Base-by-base conservation (phyloP, 2,113 vertebrate species). In the Lagopus muta region DNA sequence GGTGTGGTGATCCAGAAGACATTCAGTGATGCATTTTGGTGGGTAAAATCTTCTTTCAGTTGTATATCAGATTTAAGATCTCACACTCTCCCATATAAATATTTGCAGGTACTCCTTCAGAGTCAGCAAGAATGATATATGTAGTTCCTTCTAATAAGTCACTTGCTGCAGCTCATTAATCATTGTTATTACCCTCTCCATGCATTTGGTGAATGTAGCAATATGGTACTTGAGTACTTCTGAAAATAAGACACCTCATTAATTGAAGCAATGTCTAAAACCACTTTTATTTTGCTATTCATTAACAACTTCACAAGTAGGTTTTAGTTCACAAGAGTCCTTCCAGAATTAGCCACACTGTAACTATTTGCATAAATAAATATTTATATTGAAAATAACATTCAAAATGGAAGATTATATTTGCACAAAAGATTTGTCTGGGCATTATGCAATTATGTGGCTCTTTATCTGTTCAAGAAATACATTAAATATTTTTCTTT, bases 141-240 rank as follows among this genome's bases (percentile, higher is more conserved):
- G 89, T 95, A 89, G 60, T 93, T 92, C 25, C 67, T 92, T 80
- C 84, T 91, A 82, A 70, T 77, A 94, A 91, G 81, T 77, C 42
- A 81, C 43, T 84, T 80, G 19, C 60, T 90, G 55, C 78, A 92
- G 70, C 74, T 94, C 87, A 80, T 92, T 89, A 94, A 83, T 93
- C 82, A 83, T 22, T 86, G 74, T 88, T 92, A 93, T 89, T 94
- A 85, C 36, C 34, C 67, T 87, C 60, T 89, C 55, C 66, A 42
- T 82, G 74, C 32, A 38, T 87, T 92, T 85, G 50, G 45, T 82
- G 71, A 91, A 82, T 67, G 50, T 34, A 88, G 71, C 67, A 95
- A 85, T 93, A 91, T 27, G 30, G 28, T 28, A 85, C 82, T 92
- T 85, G 71, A 93, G 47, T 80, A 79, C 18, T 90, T 76, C 69